A percentile compares a stretch with the other conserved stretches of the same genome.
phyloP scores from a whole-genome alignment of 2,888 invertebrate genomes.

The Calliphora vomitoria region DNA sequence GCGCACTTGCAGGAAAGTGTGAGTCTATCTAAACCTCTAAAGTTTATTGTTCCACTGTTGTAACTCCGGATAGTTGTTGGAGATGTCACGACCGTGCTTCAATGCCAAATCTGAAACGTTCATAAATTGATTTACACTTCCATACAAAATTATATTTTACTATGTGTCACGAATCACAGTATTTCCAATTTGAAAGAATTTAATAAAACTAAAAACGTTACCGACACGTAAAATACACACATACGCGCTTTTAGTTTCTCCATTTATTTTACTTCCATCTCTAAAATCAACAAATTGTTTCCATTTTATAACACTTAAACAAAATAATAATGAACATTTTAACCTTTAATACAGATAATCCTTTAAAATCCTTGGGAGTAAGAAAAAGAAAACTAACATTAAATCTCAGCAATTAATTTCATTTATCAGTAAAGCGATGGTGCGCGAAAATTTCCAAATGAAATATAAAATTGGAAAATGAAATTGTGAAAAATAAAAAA shows the following conservation, averaged over 20 bases:
- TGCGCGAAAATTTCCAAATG: constrained; percentile 9
- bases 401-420: constrained; percentile 63
- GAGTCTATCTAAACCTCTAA: too few relatives aligned
- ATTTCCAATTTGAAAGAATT: not conserved
- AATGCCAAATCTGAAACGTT: too few relatives aligned
- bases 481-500: constrained; percentile 15
- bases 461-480: constrained; percentile 24
- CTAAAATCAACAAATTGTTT: constrained; percentile 13
- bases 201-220: not conserved
- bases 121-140: too few relatives aligned
- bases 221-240: not conserved
- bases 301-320: constrained; percentile 5
- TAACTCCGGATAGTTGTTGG: too few relatives aligned
- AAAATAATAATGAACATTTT: constrained; percentile 27
- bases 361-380: constrained; percentile 52
- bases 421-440: constrained; percentile 53
- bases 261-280: not conserved
- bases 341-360: constrained; percentile 66
- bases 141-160: too few relatives aligned
- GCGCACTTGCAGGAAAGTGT: too few relatives aligned
- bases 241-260: not conserved
- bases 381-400: constrained; percentile 48
- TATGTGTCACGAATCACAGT: too few relatives aligned
- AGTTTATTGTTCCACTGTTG: too few relatives aligned
- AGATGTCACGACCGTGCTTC: too few relatives aligned